Percentiles rank a stretch among this genome's conserved stretches.
Evolutionary conservation across 2,113 vertebrate species (phyloP).

Genomic region (Egretta garzetta): DNA sequence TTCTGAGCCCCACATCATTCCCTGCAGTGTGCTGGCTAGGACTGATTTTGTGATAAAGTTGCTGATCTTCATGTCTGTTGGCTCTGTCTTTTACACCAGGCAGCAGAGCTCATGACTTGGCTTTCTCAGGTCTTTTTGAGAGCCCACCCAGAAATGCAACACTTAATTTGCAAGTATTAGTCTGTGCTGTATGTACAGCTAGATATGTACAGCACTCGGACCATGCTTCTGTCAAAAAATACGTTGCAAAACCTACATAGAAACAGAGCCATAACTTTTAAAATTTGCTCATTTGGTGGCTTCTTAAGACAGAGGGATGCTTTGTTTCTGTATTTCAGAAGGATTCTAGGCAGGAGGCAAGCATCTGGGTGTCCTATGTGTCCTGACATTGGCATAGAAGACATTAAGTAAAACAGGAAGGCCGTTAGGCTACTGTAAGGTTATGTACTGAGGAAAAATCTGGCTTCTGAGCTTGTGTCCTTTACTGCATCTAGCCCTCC

Average conservation of each 20-base stretch:
- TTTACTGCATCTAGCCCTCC: neutral
- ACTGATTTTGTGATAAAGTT: neutral
- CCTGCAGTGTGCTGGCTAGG: neutral
- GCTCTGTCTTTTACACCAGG: neutral
- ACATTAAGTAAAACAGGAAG: neutral
- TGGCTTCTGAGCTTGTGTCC: neutral
- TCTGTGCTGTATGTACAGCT: neutral
- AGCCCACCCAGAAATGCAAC: neutral
- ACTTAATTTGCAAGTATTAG: neutral
- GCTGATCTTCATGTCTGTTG: neutral
- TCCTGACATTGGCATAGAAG: neutral
- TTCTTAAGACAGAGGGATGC: neutral
- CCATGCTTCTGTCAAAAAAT: neutral
- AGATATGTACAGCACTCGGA: too few species aligned
- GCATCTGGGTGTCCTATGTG: accelerated
- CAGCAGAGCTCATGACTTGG: neutral
- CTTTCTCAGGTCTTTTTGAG: neutral
- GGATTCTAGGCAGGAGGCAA: neutral
- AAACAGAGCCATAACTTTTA: neutral
- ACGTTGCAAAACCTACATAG: too few species aligned
- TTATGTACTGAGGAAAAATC: neutral
- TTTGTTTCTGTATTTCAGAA: neutral
- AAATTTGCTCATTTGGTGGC: neutral
- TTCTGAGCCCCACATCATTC: neutral
- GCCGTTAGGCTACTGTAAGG: neutral